Conservation (phyloP, 1,140 invertebrate genomes). For the Saccostrea cuccullata region DNA sequence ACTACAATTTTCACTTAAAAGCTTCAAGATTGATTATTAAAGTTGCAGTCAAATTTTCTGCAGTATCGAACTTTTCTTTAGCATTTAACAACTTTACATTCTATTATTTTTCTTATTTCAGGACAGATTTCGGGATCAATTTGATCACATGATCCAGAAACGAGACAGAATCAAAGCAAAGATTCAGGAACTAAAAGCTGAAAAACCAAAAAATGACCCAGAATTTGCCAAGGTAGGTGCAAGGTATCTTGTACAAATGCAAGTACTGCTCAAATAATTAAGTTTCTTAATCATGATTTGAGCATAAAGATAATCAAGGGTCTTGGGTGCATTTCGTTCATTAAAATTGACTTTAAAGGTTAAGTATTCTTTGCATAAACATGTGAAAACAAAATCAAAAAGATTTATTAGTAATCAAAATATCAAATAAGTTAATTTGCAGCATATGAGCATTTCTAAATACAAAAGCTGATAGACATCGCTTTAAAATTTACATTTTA, state of each 20-base stretch:
- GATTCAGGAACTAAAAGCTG: background rate
- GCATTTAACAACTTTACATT: too few relatives aligned
- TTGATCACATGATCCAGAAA: slow-evolving; percentile 20
- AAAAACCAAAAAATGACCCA: background rate
- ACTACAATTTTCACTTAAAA: too few relatives aligned
- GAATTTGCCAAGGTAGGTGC: background rate
- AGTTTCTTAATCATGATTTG: background rate
- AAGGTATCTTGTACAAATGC: background rate
- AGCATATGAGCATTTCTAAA: background rate
- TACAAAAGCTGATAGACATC: too few relatives aligned
- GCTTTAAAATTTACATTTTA: too few relatives aligned
- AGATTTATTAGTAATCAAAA: background rate
- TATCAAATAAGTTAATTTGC: background rate
- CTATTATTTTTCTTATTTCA: background rate
- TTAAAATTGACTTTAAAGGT: background rate
- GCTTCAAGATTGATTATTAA: too few relatives aligned
- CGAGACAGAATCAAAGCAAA: background rate
- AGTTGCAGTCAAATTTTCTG: too few relatives aligned
- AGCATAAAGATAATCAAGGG: too few relatives aligned
- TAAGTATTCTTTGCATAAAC: background rate
- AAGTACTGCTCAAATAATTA: background rate
- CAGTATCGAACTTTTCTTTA: too few relatives aligned
- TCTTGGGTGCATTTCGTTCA: too few relatives aligned
- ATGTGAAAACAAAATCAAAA: background rate
- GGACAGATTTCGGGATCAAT: slow-evolving; percentile 18